Evolutionary conservation across 2,797 vertebrate species (phyloP).

Genomic region (Xenentodon cancila): DNA sequence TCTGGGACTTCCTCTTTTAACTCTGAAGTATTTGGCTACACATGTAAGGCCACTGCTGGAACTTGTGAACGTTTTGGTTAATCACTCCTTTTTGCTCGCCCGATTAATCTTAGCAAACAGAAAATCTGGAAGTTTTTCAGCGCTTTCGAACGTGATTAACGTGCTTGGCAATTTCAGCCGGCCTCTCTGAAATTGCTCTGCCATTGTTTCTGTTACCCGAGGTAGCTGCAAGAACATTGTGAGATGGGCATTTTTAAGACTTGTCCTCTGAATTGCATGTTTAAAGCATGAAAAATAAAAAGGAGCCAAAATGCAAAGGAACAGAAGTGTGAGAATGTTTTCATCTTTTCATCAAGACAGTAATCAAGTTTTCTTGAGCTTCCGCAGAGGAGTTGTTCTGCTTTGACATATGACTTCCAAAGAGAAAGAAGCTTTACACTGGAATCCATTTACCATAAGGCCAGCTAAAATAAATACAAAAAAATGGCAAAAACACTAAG

Average conservation of each 20-base stretch:
- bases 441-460: background rate
- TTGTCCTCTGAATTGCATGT: background rate
- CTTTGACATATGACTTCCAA: background rate
- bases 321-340: too few species aligned
- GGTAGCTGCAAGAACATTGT: too few species aligned
- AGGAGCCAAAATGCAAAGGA: background rate
- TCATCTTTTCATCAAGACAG: too few species aligned
- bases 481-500: too few species aligned
- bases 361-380: background rate
- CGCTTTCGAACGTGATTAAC: conserved; percentile 12
- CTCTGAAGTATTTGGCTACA: conserved; percentile 51
- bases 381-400: background rate
- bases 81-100: conserved; percentile 36
- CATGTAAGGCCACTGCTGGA: conserved; percentile 44
- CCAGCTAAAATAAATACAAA: too few species aligned
- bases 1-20: conserved; percentile 62
- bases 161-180: background rate
- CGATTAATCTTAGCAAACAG: conserved; percentile 39
- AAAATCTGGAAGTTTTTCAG: conserved; percentile 15
- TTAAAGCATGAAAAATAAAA: background rate
- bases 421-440: background rate
- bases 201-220: background rate
- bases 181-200: background rate
- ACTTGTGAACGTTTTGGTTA: conserved; percentile 50
- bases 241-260: background rate